Conservation (phyloP, 2,113 vertebrate genomes). For the Neolamprologus devosi region DNA sequence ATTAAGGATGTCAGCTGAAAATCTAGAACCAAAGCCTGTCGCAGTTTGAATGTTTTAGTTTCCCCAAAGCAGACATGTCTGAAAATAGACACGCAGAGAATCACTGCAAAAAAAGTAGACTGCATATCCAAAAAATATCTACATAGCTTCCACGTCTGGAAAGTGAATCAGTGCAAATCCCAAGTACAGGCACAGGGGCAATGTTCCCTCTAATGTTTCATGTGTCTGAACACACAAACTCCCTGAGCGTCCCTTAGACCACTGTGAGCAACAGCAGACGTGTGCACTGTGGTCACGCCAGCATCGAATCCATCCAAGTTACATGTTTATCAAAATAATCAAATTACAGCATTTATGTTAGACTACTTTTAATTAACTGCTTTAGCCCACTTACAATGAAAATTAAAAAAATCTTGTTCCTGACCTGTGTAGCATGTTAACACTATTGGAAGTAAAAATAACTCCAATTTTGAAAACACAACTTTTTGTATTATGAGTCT, state of each 20-base stretch:
- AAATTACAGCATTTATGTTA: not conserved
- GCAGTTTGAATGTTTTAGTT: not conserved
- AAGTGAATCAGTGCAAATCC: not conserved
- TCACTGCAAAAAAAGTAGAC: not conserved
- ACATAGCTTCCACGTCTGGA: not conserved
- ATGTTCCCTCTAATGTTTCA: not conserved
- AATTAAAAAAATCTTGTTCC: accelerated
- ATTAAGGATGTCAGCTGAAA: not conserved
- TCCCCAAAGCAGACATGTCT: not conserved
- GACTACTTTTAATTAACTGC: not conserved
- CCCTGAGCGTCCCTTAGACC: accelerated
- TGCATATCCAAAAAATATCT: not conserved
- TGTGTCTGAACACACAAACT: not conserved
- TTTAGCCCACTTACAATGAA: not conserved
- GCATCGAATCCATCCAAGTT: not conserved
- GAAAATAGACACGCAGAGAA: not conserved
- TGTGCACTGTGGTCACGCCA: not conserved
- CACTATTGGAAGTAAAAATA: not conserved
- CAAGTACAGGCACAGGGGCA: not conserved
- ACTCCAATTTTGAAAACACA: not conserved
- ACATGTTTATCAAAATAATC: not conserved
- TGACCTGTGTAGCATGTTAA: not conserved
- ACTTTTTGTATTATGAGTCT: accelerated
- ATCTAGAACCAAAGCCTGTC: not conserved
- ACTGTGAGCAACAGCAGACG: not conserved